Evolutionary conservation across 2,888 invertebrate genomes (phyloP).

Genomic region (Eupithecia pulchellata): DNA sequence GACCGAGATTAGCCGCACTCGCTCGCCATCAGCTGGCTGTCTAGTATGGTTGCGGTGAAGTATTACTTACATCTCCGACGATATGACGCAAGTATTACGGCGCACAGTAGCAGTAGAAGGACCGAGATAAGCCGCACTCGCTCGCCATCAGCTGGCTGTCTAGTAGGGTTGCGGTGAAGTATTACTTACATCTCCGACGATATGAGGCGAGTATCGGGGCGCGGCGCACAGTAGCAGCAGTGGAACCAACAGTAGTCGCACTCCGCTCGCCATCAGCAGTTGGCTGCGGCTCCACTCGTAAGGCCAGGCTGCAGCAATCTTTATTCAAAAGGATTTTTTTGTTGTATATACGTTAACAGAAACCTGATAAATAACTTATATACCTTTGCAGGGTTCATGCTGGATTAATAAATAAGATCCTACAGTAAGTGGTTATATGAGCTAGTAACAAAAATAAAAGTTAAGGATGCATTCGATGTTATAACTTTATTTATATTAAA

Average conservation of each 20-base stretch:
- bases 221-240: conserved; percentile 92
- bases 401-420: background rate
- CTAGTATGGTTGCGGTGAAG: conserved; percentile 84
- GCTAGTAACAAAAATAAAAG: background rate
- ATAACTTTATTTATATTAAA: no score
- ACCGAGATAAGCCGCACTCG: conserved; percentile 89
- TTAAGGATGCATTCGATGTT: background rate
- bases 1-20: conserved; percentile 89
- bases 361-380: background rate
- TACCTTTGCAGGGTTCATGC: background rate
- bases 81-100: conserved; percentile 91
- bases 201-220: conserved; percentile 90
- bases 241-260: conserved; percentile 91
- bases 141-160: conserved; percentile 90
- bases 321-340: background rate
- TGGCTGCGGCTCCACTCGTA: conserved; percentile 94
- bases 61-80: conserved; percentile 76
- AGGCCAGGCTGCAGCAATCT: conserved; percentile 92
- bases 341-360: background rate
- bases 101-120: conserved; percentile 92
- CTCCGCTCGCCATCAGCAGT: conserved; percentile 89
- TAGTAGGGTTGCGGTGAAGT: conserved; percentile 88
- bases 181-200: conserved; percentile 81
- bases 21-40: conserved; percentile 90
- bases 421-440: background rate